Base-by-base conservation (phyloP, 2,888 invertebrate species). In the Nymphalis polychloros region DNA sequence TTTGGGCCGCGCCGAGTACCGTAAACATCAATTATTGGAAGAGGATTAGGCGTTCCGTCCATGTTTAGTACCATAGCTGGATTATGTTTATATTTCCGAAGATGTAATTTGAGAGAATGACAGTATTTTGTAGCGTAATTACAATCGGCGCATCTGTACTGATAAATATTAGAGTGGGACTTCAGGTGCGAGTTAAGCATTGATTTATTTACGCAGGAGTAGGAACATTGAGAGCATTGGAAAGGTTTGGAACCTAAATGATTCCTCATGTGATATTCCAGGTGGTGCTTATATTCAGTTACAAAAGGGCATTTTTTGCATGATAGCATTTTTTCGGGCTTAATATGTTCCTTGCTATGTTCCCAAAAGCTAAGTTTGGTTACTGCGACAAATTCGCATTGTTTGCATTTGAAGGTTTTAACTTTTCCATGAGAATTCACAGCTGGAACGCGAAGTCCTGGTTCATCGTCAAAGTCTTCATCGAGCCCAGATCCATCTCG, bases 101-200 rank as follows among this genome's bases (percentile, higher is more conserved):
- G 92, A 86, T 99, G 99, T 31, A 98, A 93, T 88, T 99, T 99
- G 62, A 99, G 92, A 20, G 98, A 98, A 89, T 99, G 99, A 80
- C 98, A 98, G 84, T 99, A 99, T 84, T 99, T 99, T 27, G 99
- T 98, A 8, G 97, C 98, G 84, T 99, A 99, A 67, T 96, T 95
- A 86, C 99, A 99, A 83, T 98, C 96, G 0, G 96, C 93, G 84
- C 99, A 99, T 49, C 97, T 94, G 86, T 98, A 99, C 82, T 98
- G 98, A 81, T 98, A 98, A 0, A 98, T 93, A 75, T 96, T 96
- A 0, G 97, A 97, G 87, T 99, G 99, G 0, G 98, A 98, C 84
- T 99, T 99, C 82, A 98, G 94, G 84, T 99, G 99, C 0, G 98
- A 98, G 88, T 98, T 99, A 66, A 99, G 93, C 99, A 99, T 99